Conservation (phyloP, 2,113 vertebrate species). For the Myotis brandtii region DNA sequence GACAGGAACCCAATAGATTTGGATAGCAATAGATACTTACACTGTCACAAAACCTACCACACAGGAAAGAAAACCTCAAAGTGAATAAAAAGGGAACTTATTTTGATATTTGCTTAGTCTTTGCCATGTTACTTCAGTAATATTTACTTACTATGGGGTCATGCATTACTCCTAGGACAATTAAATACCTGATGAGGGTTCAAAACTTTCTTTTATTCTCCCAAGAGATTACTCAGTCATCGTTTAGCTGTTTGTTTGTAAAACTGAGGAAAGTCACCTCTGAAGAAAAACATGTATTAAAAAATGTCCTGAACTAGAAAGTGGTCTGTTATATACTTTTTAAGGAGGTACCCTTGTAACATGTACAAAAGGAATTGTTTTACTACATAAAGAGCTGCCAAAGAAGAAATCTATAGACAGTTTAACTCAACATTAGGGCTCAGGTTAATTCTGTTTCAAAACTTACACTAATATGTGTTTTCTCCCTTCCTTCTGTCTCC, state of each 20-base stretch:
- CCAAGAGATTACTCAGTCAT: not conserved
- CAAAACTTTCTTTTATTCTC: constrained; percentile 29
- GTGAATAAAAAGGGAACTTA: not conserved
- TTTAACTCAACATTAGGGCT: constrained; percentile 15
- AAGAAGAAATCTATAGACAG: not conserved
- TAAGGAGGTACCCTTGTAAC: not conserved
- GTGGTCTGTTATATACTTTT: not conserved
- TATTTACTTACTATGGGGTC: not conserved
- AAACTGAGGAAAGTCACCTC: not conserved
- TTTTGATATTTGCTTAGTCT: constrained; percentile 30
- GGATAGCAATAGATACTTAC: not conserved
- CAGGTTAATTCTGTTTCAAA: constrained; percentile 17
- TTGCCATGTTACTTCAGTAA: constrained; percentile 22
- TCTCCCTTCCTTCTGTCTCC: not conserved
- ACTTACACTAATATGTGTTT: not conserved
- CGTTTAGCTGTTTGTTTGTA: constrained; percentile 8
- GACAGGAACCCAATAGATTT: not conserved
- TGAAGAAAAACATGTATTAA: constrained; percentile 40
- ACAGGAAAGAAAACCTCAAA: not conserved
- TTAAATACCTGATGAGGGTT: not conserved
- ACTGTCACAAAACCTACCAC: not conserved
- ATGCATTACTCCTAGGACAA: not conserved
- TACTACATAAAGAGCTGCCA: not conserved
- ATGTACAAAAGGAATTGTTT: not conserved
- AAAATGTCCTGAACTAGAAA: not conserved